These are phyloP conservation scores for Drosophila heteroneura DNA, from an alignment of 2,888 invertebrate species.

Conservation along the genomic window DNA sequence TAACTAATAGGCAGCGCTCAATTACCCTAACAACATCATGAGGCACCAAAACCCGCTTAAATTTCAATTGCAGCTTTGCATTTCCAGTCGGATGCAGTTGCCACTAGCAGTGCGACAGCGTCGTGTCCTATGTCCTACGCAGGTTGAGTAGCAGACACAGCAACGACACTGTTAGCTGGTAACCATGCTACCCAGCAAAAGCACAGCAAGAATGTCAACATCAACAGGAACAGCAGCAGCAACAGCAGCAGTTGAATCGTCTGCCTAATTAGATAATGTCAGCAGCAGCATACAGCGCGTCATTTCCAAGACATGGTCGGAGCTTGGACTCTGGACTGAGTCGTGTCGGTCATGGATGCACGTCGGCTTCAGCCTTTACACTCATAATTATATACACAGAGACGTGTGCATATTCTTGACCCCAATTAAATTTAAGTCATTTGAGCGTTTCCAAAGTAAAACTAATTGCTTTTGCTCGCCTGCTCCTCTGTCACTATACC, in stretches of 20 bases:
- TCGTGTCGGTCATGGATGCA: constrained; percentile 3
- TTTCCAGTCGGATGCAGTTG: constrained; percentile 22
- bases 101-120: neutral
- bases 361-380: constrained; percentile 18
- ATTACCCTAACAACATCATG: constrained; percentile 49
- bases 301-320: constrained; percentile 43
- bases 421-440: constrained; percentile 83
- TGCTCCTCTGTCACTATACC: neutral
- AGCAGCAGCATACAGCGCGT: constrained; percentile 69
- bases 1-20: constrained; percentile 43
- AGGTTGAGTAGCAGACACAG: neutral
- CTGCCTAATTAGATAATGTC: constrained; percentile 82
- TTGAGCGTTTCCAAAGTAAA: constrained; percentile 71
- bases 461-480: constrained; percentile 75
- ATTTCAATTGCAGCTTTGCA: constrained; percentile 55
- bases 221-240: neutral
- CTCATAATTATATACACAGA: constrained; percentile 8
- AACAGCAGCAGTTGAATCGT: constrained; percentile 21
- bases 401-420: constrained; percentile 53
- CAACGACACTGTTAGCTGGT: neutral
- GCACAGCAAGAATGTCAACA: constrained; percentile 18
- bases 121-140: neutral
- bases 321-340: neutral
- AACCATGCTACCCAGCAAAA: constrained; percentile 2
- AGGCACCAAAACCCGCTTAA: constrained; percentile 57